Base-by-base conservation (phyloP, 2,113 vertebrate genomes). In the Paradisaea rubra region DNA sequence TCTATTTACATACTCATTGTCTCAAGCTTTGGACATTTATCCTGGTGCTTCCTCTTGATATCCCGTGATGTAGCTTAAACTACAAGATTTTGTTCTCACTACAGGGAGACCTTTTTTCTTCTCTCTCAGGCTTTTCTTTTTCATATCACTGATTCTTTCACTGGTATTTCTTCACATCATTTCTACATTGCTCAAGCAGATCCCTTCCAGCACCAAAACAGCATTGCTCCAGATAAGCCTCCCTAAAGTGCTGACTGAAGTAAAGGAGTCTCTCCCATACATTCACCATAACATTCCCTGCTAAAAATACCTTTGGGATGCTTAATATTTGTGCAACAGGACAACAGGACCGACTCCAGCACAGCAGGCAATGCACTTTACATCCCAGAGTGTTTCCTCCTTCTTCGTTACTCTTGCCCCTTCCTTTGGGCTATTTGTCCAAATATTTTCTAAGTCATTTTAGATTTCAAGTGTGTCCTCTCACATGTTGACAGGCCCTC, bases 11-110 rank as follows among this genome's bases (percentile, higher is more conserved):
- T 18, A 15, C 13, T 85, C 9, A 12, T 27, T 60, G 13, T 59
- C 41, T 91, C 30, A 50, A 13, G 15, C 9, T 61, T n/a, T 73
- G 39, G 27, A 42, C 7, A 5, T 47, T 72, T 69, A 39, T 61
- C 42, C 28, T 61, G 1, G 4, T 73, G 25, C 15, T 72, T 47
- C 80, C 35, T 60, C 56, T 47, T 31, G 21, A 37, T 52, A 71
- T 3, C 11, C 16, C 1, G 0, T 22, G 9, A 59, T 6, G 4
- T 4, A 60, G 15, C 23, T 63, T 47, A 47, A 81, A 59, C 10
- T 6, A 27, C 16, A 53, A 39, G 16, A 9, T 30, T 83, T 72
- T 61, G 8, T n/a, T 76, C 25, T 82, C 30, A 1, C 19, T 30
- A 18, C 4, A 79, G 22, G 11, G 10, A 49, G 2, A 61, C 1